phyloP scores from a whole-genome alignment of 2,888 invertebrate species.

The Dryobotodes eremita region DNA sequence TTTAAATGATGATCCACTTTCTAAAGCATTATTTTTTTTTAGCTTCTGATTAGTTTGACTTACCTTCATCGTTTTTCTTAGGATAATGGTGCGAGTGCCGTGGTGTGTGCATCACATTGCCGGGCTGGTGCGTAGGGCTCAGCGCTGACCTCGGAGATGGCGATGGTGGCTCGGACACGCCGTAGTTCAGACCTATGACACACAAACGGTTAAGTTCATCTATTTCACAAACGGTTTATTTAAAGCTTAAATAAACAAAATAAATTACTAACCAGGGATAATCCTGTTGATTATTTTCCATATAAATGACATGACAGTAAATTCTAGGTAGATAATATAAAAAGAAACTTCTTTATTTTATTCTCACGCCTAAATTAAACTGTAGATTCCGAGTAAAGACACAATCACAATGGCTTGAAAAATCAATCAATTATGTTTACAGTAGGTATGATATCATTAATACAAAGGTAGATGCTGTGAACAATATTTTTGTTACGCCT shows the following conservation, averaged over 20 bases:
- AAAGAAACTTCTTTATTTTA: not conserved
- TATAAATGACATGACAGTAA: conserved; percentile 1
- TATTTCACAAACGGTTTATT: not conserved
- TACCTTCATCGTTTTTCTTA: conserved; percentile 93
- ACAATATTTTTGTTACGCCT: conserved; percentile 33
- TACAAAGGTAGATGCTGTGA: conserved; percentile 1
- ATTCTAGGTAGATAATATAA: not conserved
- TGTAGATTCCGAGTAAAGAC: conserved; percentile 5
- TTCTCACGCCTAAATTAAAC: conserved; percentile 1
- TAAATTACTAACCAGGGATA: not conserved
- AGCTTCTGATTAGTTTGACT: conserved; percentile 37
- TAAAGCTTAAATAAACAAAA: not conserved
- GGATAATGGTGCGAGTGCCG: conserved; percentile 92
- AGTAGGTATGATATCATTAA: conserved; percentile 20
- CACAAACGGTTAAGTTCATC: not conserved
- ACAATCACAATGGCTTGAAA: conserved; percentile 34
- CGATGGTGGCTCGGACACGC: conserved; percentile 89
- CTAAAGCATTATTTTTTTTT: no score
- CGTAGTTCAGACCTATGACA: conserved; percentile 84
- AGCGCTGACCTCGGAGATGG: conserved; percentile 88
- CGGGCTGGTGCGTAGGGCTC: conserved; percentile 88
- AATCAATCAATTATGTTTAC: not conserved
- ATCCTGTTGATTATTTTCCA: not conserved
- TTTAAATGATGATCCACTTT: not conserved
- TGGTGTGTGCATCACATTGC: conserved; percentile 86